Percentiles rank a stretch among this genome's conserved stretches.
phyloP scores from a whole-genome alignment of 2,888 invertebrate genomes.

The Acleris emargana region DNA sequence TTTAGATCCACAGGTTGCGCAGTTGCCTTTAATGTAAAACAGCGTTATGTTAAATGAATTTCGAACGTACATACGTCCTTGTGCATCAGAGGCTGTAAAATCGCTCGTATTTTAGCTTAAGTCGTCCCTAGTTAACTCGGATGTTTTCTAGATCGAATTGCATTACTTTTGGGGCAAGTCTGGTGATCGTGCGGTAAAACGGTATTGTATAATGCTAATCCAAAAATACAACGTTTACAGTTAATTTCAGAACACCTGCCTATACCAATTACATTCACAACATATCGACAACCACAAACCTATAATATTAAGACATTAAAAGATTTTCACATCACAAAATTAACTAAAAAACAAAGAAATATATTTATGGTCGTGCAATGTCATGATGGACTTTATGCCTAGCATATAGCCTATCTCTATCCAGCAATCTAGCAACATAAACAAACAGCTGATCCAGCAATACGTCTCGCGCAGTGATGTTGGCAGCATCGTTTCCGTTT shows the following conservation, averaged over 20 bases:
- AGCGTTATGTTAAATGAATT: too few relatives aligned
- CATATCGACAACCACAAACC: too few relatives aligned
- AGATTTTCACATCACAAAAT: too few relatives aligned
- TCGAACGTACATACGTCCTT: background rate
- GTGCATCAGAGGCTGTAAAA: background rate
- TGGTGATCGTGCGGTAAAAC: background rate
- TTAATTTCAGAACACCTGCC: background rate
- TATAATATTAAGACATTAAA: too few relatives aligned
- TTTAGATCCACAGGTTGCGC: background rate
- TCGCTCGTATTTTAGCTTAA: background rate
- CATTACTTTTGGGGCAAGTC: background rate
- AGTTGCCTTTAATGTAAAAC: background rate
- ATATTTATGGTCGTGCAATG: too few relatives aligned
- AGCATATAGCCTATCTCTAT: too few relatives aligned
- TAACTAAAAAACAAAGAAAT: too few relatives aligned
- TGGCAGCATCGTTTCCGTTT: constrained; percentile 12
- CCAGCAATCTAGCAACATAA: background rate
- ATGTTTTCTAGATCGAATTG: background rate
- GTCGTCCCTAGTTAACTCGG: background rate
- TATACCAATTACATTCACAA: too few relatives aligned
- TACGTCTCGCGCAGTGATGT: constrained; percentile 16
- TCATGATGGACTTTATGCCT: too few relatives aligned
- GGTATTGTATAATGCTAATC: too few relatives aligned
- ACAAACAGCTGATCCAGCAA: constrained; percentile 17
- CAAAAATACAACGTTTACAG: background rate